Percentiles rank a stretch among this genome's conserved stretches.
phyloP scores from a whole-genome alignment of 1,140 invertebrate genomes.

The Pachypeltis micranthus region DNA sequence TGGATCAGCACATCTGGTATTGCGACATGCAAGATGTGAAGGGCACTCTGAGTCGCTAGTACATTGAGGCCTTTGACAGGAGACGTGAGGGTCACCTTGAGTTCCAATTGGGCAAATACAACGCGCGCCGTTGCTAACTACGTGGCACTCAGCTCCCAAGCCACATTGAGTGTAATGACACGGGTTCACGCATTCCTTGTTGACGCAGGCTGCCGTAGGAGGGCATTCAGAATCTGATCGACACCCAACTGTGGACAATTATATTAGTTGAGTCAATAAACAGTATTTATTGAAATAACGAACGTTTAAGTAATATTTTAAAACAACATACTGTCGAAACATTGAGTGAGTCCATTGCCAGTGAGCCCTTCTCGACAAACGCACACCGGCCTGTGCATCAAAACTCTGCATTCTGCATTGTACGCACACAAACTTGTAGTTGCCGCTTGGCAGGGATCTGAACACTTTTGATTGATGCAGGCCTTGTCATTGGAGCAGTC shows the following conservation, averaged over 20 bases:
- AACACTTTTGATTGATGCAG: conserved; percentile 54
- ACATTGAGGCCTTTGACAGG: conserved; percentile 68
- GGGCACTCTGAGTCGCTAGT: conserved; percentile 57
- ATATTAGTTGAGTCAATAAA: conserved; percentile 14
- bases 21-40: conserved; percentile 57
- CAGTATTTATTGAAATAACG: conserved; percentile 12
- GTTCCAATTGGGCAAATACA: conserved; percentile 68
- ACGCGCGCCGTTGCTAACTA: conserved; percentile 56
- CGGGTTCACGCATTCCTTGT: conserved; percentile 68
- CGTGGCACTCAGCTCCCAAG: conserved; percentile 61
- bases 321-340: conserved; percentile 51
- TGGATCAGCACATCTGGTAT: conserved; percentile 63
- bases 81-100: conserved; percentile 58
- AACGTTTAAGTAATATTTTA: conserved; percentile 4
- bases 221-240: conserved; percentile 73
- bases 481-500: conserved; percentile 77
- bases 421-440: conserved; percentile 54
- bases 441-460: conserved; percentile 21
- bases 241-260: conserved; percentile 57
- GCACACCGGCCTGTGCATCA: conserved; percentile 69
- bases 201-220: conserved; percentile 67
- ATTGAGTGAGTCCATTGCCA: conserved; percentile 69
- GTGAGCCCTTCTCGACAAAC: conserved; percentile 70
- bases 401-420: conserved; percentile 69
- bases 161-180: conserved; percentile 71